These are phyloP conservation scores for Arizona elegans DNA, from an alignment of 2,113 vertebrate species.

Conservation along the genomic window DNA sequence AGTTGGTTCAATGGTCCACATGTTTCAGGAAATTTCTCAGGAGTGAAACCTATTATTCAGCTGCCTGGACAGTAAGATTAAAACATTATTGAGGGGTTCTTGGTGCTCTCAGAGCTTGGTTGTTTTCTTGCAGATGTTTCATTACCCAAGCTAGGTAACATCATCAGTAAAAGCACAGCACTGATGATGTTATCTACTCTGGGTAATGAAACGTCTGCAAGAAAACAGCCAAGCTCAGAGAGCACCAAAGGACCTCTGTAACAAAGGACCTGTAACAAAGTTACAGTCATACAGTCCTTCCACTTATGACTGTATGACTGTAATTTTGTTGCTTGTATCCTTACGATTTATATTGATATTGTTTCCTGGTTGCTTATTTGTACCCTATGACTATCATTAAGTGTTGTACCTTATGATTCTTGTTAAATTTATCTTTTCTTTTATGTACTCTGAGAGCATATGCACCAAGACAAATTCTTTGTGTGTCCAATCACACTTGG, in stretches of 20 bases:
- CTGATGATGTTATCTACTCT: not conserved
- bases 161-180: not conserved
- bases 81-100: not conserved
- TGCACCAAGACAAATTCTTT: no score
- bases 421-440: rapidly evolving
- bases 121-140: not conserved
- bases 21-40: not conserved
- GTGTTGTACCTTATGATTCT: no score
- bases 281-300: no score
- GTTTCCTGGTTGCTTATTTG: no score
- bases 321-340: no score
- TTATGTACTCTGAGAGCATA: no score
- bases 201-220: not conserved
- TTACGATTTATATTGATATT: no score
- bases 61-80: not conserved
- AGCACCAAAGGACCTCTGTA: not conserved
- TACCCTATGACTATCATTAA: no score
- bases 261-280: no score
- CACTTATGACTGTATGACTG: no score
- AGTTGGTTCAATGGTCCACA: not conserved
- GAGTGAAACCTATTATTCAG: not conserved
- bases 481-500: no score
- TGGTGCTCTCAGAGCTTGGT: not conserved
- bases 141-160: not conserved
- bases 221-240: not conserved